Percentiles rank a stretch among this genome's conserved stretches.
phyloP scores from a whole-genome alignment of 2,113 vertebrate species.

The Gorsachius goisagi region DNA sequence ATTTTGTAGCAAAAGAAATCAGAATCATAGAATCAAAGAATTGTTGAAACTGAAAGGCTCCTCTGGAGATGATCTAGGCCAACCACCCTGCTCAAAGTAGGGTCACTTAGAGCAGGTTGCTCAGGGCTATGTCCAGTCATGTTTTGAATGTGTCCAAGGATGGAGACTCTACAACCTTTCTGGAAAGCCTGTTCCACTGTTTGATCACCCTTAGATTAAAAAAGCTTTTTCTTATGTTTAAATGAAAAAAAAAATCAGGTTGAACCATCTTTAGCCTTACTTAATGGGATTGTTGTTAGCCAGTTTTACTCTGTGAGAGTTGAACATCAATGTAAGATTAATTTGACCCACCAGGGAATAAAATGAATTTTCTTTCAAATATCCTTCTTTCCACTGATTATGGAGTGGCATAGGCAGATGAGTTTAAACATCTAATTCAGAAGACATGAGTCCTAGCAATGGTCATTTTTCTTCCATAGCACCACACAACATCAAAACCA shows the following conservation, averaged over 20 bases:
- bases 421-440: background rate
- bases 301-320: background rate
- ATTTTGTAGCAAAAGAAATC: background rate
- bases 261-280: background rate
- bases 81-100: background rate
- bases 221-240: background rate
- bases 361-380: background rate
- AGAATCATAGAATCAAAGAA: background rate
- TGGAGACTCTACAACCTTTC: background rate
- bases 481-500: background rate
- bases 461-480: background rate
- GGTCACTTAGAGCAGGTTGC: background rate
- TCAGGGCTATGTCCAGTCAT: background rate
- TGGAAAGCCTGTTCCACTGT: background rate
- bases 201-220: background rate
- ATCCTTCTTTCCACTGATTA: background rate
- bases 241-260: background rate
- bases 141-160: background rate
- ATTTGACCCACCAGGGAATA: background rate
- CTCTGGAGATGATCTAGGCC: background rate
- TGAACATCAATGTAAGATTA: background rate
- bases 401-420: background rate
- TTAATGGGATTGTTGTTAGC: background rate
- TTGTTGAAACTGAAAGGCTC: background rate
- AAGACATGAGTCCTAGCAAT: background rate